Evolutionary conservation across 2,113 vertebrate genomes (phyloP).

Genomic region (Ophthalmolycus amberensis): DNA sequence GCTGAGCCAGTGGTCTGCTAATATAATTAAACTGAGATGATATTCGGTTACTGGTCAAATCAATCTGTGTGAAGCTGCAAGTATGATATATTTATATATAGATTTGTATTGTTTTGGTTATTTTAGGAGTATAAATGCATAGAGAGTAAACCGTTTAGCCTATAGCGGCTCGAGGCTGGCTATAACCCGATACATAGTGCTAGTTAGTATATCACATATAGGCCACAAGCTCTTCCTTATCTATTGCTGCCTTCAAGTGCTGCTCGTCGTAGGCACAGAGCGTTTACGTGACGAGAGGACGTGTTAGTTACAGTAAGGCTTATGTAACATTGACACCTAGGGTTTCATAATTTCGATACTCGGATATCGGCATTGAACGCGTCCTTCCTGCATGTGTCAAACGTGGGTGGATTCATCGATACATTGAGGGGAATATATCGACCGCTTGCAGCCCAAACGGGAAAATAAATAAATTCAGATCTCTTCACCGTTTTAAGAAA

Average conservation of each 20-base stretch:
- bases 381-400: not conserved
- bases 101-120: too few relatives aligned
- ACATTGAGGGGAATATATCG: not conserved
- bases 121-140: not conserved
- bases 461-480: not conserved
- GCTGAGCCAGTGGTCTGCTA: not conserved
- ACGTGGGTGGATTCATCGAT: not conserved
- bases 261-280: not conserved
- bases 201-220: not conserved
- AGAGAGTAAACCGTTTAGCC: not conserved
- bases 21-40: too few relatives aligned
- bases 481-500: conserved; percentile 1
- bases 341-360: not conserved
- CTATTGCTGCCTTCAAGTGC: not conserved
- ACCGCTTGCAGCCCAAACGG: too few relatives aligned
- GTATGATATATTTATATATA: not conserved
- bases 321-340: not conserved
- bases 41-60: not conserved
- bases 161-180: too few relatives aligned
- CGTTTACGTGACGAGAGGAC: not conserved
- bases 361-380: not conserved
- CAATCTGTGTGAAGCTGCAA: not conserved
- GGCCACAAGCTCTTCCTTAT: not conserved
- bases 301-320: too few relatives aligned
- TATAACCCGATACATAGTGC: not conserved